Base-by-base conservation (phyloP, 2,113 vertebrate genomes). In the Trichomycterus rosablanca region DNA sequence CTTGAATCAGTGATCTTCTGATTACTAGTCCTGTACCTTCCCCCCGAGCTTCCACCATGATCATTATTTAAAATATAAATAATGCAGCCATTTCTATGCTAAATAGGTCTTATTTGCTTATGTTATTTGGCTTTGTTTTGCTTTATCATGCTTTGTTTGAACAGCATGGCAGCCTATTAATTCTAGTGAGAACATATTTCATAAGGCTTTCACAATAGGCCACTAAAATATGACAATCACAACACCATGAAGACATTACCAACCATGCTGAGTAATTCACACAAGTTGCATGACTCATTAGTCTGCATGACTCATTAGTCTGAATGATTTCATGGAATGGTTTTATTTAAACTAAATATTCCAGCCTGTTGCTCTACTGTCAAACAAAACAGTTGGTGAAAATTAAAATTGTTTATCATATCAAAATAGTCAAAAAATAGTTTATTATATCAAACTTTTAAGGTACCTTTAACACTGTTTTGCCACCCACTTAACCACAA, bases 251-350 rank as follows among this genome's bases (percentile, higher is more conserved):
- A 39, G 24, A 39, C n/a, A 18, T 45, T 53, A 15, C 7, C 5
- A 45, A 15, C n/a, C n/a, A 3, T 5, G 11, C 24, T 26, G 51
- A 14, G 20, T 26, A 55, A 19, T 46, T 65, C 30, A 6, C 30
- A 37, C 28, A 16, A 3, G 39, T 63, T 35, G 28, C n/a, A 26
- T 64, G 62, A 64, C 43, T 56, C 39, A 48, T 46, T n/a, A 9
- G 16, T 23, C 28, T 26, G 32, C 34, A 46, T 46, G 50, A 22
- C 22, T 18, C 22, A 48, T 46, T n/a, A 9, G 16, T 23, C 28
- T 26, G 32, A 44, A 46, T 46, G 50, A 22, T 15, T 18, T 15
- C 12, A 8, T 28, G 14, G 23, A 7, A 43, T n/a, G n/a, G 40
- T 5, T 16, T 30, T 30, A 30, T 30, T 30, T 30, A 30, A 4